phyloP scores from a whole-genome alignment of 2,888 invertebrate genomes.

The Pammene aurita region DNA sequence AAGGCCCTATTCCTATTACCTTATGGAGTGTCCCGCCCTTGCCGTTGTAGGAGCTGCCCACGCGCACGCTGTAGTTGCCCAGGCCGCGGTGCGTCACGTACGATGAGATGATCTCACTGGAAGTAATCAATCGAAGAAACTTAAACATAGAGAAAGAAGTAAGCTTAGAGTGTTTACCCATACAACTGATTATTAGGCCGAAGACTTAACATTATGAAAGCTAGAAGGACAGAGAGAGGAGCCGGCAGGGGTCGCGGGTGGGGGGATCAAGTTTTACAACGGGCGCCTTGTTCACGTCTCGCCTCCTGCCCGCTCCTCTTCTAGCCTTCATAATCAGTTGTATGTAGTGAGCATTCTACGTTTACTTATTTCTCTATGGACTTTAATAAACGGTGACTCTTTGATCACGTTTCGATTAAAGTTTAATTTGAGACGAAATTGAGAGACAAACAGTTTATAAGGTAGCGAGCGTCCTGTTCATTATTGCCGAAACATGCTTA shows the following conservation, averaged over 20 bases:
- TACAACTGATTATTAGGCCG: too few species aligned
- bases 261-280: too few species aligned
- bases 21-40: constrained; percentile 65
- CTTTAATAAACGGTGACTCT: not conserved
- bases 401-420: constrained; percentile 24
- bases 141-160: too few species aligned
- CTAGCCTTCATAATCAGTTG: too few species aligned
- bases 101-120: constrained; percentile 64
- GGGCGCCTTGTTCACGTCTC: too few species aligned
- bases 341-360: too few species aligned
- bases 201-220: too few species aligned
- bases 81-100: constrained; percentile 69
- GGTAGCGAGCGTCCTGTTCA: not conserved
- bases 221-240: too few species aligned
- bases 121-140: constrained; percentile 43
- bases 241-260: too few species aligned
- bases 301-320: too few species aligned
- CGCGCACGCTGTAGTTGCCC: constrained; percentile 61
- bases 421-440: constrained; percentile 11
- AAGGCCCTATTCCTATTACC: constrained; percentile 51
- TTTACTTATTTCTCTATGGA: too few species aligned
- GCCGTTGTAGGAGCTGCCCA: constrained; percentile 72
- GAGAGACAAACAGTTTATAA: not conserved
- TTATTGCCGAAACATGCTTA: not conserved
- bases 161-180: too few species aligned